Conservation (phyloP, 2,797 vertebrate species). For the Zalophus californianus region DNA sequence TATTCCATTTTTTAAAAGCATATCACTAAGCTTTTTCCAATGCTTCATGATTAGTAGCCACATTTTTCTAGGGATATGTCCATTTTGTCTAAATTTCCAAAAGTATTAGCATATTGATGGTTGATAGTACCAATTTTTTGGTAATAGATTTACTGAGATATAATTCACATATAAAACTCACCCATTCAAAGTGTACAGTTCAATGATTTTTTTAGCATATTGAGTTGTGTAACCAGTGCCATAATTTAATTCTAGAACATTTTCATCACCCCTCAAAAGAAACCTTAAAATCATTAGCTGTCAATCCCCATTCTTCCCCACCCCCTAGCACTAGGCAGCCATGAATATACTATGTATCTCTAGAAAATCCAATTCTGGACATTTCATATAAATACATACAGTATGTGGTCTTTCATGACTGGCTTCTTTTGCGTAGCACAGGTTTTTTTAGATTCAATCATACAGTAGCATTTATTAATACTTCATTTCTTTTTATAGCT, state of each 20-base stretch:
- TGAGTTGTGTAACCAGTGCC: neutral
- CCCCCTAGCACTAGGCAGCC: neutral
- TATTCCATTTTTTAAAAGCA: neutral
- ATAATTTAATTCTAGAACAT: neutral
- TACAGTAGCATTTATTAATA: neutral
- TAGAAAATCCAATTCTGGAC: neutral
- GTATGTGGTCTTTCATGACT: neutral
- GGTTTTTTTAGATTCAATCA: neutral
- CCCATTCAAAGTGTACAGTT: neutral
- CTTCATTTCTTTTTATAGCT: neutral
- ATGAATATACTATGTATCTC: neutral
- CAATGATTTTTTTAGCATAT: neutral
- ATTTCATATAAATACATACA: neutral
- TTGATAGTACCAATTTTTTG: neutral
- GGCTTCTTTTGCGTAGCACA: neutral
- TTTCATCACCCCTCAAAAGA: neutral
- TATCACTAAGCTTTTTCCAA: neutral
- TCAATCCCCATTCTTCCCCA: neutral
- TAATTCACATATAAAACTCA: neutral
- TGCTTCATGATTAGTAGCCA: neutral
- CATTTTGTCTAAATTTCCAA: neutral
- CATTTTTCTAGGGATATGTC: neutral
- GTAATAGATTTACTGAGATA: slow-evolving; percentile 26
- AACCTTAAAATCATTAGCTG: neutral
- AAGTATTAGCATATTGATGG: neutral